phyloP scores from a whole-genome alignment of 2,113 vertebrate genomes.

The Sarotherodon lohbergeri region DNA sequence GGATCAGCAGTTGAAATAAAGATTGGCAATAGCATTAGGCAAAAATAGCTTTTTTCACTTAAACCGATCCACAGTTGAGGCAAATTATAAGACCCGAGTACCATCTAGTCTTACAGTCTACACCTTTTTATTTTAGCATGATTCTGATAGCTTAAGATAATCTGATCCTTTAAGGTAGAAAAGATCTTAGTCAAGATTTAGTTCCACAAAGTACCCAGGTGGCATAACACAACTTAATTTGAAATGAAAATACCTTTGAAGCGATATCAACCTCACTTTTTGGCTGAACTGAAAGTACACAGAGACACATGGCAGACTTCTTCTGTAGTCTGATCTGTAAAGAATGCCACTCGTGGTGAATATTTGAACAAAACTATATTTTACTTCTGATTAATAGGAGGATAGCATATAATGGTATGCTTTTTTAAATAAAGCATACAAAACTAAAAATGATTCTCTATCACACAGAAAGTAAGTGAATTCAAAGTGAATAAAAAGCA shows the following conservation, averaged over 20 bases:
- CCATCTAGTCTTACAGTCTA: constrained; percentile 16
- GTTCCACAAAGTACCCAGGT: not conserved
- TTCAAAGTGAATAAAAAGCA: constrained; percentile 22
- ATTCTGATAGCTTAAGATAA: constrained; percentile 1
- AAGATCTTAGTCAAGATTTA: not conserved
- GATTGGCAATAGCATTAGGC: not conserved
- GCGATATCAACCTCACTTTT: not conserved
- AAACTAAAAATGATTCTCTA: not conserved
- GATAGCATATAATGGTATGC: not conserved
- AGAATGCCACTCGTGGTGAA: not conserved
- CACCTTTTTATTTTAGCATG: not conserved
- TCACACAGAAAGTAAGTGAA: not conserved
- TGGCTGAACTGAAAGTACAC: not conserved
- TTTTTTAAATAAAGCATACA: not conserved
- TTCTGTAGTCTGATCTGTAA: not conserved
- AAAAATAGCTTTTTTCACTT: constrained; percentile 16
- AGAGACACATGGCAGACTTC: not conserved
- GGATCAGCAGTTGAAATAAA: not conserved
- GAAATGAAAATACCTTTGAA: not conserved
- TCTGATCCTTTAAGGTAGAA: not conserved
- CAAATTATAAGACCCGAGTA: constrained; percentile 26
- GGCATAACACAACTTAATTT: not conserved
- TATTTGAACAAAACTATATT: not conserved
- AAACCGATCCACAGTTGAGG: constrained; percentile 52
- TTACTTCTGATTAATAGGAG: not conserved